Evolutionary conservation across 2,797 vertebrate species (phyloP), one percentile per base, ranked within the genome.

Genomic region (Sciurus carolinensis): DNA sequence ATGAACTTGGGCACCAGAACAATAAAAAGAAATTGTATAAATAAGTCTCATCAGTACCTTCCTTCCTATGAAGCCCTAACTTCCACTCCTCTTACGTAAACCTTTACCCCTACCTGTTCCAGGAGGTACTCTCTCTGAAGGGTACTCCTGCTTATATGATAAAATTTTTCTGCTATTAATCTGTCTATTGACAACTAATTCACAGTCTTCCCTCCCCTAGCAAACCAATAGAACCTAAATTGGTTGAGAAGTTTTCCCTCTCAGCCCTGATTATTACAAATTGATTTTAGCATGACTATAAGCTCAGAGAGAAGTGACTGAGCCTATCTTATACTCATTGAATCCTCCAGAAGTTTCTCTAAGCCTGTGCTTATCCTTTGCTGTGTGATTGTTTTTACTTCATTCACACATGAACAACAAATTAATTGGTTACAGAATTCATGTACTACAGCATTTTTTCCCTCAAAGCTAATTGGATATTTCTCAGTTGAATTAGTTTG

Each of bases 361-460:
- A 95, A 94, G 18, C 20, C 33, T 0, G 4, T 44, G 10, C 30
- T 76, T 71, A 84, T 87, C 64, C 73, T 87, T 59, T 36, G 66
- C 47, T 62, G 4, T 71, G 33, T 36, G 59, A 66, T 73, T 76
- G 22, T 75, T 93, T 81, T 79, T 12, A 75, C 14, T 94, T 95
- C 50, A 90, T 79, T 85, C 59, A 84, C 81, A 90, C 28, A 9
- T 30, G 28, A 82, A 59, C 42, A 93, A 50, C 52, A 85, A 76
- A 93, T 85, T 91, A 87, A 95, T 81, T 94, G 57, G 20, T 82
- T 82, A 73, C 39, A n/a, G 85, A 88, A 80, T 76, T 54, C 22
- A 22, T 42, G 20, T 54, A 80, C n/a, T n/a, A 62, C 17, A 81
- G 47, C 69, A 33, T 42, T 72, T 30, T 33, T 18, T 4, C 0